Evolutionary conservation across 2,113 vertebrate genomes (phyloP), one percentile per base, ranked within the genome.

Genomic region (Arvicanthis niloticus): DNA sequence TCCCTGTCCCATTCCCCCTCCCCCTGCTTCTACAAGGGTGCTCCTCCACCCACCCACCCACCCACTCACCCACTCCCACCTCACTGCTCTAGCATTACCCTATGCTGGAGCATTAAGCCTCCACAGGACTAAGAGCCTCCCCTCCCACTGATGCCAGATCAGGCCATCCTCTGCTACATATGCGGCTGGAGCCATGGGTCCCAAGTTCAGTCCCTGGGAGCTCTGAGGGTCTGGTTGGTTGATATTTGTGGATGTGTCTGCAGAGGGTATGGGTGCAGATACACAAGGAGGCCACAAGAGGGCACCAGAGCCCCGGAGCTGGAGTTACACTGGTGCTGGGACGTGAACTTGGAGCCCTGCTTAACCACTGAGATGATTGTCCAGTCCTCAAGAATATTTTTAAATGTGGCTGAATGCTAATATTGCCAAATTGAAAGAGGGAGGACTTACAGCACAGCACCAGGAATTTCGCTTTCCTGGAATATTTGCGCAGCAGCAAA

Each of bases 361-460:
- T 82, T 58, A 60, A 21, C n/a, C 58, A 65, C 58, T 45, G 58
- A 24, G n/a, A 60, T 62, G 3, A 11, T 40, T 65, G 26, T 15
- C 58, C n/a, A 29, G 26, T 29, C 58, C 9, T 68, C 19, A 45
- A 87, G 85, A 67, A 31, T 22, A 40, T 13, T 76, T 80, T 58
- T 8, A 76, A 91, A 24, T 31, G 16, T 34, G 73, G 31, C 58
- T 11, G 53, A 42, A 15, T 84, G 60, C 53, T 34, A 40, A 67
- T 68, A 67, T 31, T 0, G 5, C 45, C 77, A 10, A 17, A 34
- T 84, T 12, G 5, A 34, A 51, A 89, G 40, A 86, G 2, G 1
- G 11, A 2, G 26, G 22, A 0, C 56, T 77, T 19, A 5, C 0
- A 2, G 58, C 12, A 0, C 2, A 0, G 0, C 0, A 0, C 19